Evolutionary conservation across 2,797 vertebrate genomes (phyloP).

Genomic region (Scyliorhinus canicula): DNA sequence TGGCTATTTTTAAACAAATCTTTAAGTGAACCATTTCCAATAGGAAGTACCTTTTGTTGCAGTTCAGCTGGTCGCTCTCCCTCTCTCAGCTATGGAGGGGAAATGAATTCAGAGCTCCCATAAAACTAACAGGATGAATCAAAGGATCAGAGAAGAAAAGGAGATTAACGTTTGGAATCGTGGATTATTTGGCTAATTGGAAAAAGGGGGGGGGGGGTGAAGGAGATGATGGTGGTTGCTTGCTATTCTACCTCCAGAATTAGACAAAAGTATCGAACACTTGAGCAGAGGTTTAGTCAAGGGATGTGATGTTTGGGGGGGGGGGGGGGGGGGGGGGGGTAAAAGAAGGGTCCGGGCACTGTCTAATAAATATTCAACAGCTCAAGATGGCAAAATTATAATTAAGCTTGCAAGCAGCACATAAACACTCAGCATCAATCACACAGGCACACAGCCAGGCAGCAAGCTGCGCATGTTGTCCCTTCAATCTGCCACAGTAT

Average conservation of each 20-base stretch:
- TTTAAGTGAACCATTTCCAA: background rate
- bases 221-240: background rate
- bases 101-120: background rate
- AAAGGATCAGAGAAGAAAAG: background rate
- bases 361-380: constrained; percentile 5
- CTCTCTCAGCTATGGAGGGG: background rate
- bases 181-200: background rate
- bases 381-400: constrained; percentile 6
- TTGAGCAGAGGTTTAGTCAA: background rate
- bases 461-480: constrained; percentile 62
- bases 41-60: background rate
- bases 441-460: constrained; percentile 47
- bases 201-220: background rate
- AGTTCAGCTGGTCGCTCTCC: background rate
- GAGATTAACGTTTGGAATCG: background rate
- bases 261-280: background rate
- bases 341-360: background rate
- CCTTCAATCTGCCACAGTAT: constrained; percentile 60
- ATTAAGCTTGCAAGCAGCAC: constrained; percentile 4
- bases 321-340: constrained; percentile 41
- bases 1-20: constrained; percentile 10
- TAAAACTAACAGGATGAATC: background rate
- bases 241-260: background rate
- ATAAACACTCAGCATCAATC: constrained; percentile 29
- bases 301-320: background rate